Conservation (phyloP, 2,797 vertebrate species). For the Microctenopoma stevenorrisi region DNA sequence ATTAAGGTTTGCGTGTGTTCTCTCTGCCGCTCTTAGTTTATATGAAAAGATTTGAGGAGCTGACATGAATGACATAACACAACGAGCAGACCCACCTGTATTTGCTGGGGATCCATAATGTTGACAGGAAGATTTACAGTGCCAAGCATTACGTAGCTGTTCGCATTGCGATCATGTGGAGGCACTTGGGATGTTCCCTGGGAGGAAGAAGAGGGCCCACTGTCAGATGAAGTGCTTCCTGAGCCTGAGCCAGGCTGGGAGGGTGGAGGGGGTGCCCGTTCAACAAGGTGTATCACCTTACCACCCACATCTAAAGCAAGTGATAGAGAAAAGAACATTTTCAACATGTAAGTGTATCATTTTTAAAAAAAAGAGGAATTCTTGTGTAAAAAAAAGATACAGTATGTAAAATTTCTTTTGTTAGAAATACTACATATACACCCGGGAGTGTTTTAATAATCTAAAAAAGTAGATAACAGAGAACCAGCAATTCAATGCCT, state of each 20-base stretch:
- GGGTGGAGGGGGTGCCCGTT: conserved; percentile 91
- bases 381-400: background rate
- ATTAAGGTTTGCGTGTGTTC: too few relatives aligned
- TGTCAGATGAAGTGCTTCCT: conserved; percentile 78
- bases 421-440: background rate
- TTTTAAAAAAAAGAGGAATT: too few relatives aligned
- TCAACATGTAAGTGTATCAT: background rate
- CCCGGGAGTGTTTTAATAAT: background rate
- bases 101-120: conserved; percentile 87
- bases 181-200: conserved; percentile 80
- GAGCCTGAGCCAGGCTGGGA: conserved; percentile 86
- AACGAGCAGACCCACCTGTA: conserved; percentile 74
- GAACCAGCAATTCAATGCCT: background rate
- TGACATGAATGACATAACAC: too few relatives aligned
- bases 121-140: conserved; percentile 95
- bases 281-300: conserved; percentile 95
- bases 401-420: background rate
- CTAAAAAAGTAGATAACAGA: background rate
- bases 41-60: too few relatives aligned
- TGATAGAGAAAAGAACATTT: background rate
- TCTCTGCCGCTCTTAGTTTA: too few relatives aligned
- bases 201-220: conserved; percentile 79
- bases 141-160: conserved; percentile 96
- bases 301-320: conserved; percentile 88
- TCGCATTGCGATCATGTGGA: conserved; percentile 92